These are phyloP conservation scores for Exephanes ischioxanthus DNA, from an alignment of 2,888 invertebrate genomes.

Conservation along the genomic window DNA sequence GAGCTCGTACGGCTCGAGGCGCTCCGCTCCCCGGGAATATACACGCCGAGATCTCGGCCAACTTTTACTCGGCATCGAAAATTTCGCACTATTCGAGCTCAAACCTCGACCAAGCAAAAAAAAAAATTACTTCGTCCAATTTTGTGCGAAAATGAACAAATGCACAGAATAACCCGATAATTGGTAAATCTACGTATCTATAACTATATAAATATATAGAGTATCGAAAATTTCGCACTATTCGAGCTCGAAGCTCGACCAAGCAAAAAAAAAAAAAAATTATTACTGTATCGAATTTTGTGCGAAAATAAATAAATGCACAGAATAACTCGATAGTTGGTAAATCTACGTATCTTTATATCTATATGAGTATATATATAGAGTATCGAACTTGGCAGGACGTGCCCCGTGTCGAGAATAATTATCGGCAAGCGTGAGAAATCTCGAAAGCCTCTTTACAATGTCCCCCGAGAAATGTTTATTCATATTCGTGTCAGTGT, in stretches of 20 bases:
- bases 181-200: no score
- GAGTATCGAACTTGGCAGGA: slow-evolving; percentile 2
- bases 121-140: background rate
- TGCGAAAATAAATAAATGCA: no score
- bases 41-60: background rate
- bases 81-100: background rate
- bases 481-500: slow-evolving; percentile 65
- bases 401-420: slow-evolving; percentile 9
- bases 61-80: background rate
- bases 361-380: background rate
- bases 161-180: no score
- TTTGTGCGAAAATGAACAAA: background rate
- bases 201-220: background rate
- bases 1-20: background rate
- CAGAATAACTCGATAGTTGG: no score
- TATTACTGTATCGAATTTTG: no score
- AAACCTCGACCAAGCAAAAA: background rate
- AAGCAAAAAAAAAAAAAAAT: background rate
- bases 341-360: no score
- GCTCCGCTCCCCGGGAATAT: background rate
- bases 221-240: background rate
- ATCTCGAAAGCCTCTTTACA: slow-evolving; percentile 8
- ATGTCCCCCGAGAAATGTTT: slow-evolving; percentile 37
- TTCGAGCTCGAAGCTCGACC: background rate
- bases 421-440: slow-evolving; percentile 19